Conservation (phyloP, 2,797 vertebrate species). For the Dicrostonyx torquatus region DNA sequence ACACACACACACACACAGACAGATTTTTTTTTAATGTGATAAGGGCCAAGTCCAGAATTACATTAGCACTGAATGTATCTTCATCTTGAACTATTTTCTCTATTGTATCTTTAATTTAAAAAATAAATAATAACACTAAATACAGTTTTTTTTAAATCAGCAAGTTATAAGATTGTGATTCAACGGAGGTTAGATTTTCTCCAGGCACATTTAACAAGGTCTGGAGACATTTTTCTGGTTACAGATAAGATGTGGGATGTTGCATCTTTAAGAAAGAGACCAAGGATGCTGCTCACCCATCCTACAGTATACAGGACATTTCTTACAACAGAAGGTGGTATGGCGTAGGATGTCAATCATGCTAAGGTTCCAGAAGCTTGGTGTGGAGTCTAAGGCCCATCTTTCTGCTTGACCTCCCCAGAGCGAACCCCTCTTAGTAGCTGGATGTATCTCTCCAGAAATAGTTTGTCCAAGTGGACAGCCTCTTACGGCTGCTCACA, state of each 20-base stretch:
- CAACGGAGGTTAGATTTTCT: not conserved
- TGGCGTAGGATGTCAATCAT: not conserved
- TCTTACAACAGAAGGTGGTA: not conserved
- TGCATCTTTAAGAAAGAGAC: not conserved
- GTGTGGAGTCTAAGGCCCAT: not conserved
- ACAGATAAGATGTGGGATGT: not conserved
- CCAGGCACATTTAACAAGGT: not conserved
- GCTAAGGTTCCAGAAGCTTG: not conserved
- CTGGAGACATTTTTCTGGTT: not conserved
- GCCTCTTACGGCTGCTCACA: not conserved
- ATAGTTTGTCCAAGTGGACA: not conserved
- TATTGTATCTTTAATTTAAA: not conserved
- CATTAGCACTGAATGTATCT: not conserved
- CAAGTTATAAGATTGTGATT: not conserved
- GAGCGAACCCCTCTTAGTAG: not conserved
- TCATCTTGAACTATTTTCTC: constrained; percentile 39
- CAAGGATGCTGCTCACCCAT: not conserved
- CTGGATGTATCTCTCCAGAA: constrained; percentile 1
- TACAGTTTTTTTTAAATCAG: not conserved
- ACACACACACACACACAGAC: not conserved
- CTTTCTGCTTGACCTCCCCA: not conserved
- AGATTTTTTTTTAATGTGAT: not conserved
- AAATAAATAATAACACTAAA: not conserved
- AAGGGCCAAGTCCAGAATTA: not conserved
- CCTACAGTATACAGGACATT: not conserved